These are phyloP conservation scores for Megathymus violae DNA, from an alignment of 1,140 invertebrate species.

Conservation along the genomic window DNA sequence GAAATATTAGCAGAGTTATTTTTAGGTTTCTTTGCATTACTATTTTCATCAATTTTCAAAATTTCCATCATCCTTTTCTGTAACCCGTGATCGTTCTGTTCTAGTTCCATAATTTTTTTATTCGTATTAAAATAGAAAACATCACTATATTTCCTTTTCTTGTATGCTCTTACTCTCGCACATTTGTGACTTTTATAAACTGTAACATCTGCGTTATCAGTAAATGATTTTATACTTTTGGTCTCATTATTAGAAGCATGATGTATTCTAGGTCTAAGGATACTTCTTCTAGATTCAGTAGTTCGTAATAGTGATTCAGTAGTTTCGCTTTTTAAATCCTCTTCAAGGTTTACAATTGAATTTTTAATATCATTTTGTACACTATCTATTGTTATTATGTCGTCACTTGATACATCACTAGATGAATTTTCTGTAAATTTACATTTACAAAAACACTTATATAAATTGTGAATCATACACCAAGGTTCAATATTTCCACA, in stretches of 20 bases:
- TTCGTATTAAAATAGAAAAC: constrained; percentile 58
- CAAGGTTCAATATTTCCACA: constrained; percentile 67
- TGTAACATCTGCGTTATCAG: background rate
- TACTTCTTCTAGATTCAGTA: background rate
- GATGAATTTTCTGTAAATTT: constrained; percentile 55
- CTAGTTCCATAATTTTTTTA: constrained; percentile 65
- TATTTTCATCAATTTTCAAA: constrained; percentile 32
- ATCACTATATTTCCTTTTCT: constrained; percentile 57
- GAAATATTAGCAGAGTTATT: constrained; percentile 1
- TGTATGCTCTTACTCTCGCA: constrained; percentile 51
- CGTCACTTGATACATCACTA: constrained; percentile 10
- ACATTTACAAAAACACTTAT: constrained; percentile 78
- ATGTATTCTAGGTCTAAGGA: background rate
- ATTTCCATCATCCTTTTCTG: constrained; percentile 50
- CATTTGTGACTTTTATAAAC: constrained; percentile 25
- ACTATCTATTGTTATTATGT: background rate
- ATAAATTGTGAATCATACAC: constrained; percentile 77
- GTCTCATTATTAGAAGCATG: background rate
- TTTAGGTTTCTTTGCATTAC: constrained; percentile 18
- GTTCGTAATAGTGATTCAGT: too few relatives aligned
- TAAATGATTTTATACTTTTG: background rate
- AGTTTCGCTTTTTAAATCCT: background rate
- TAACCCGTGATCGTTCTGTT: constrained; percentile 62
- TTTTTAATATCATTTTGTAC: constrained; percentile 21
- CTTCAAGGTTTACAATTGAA: background rate